These are phyloP conservation scores for Xestia rhomboidea DNA, from an alignment of 2,888 invertebrate species.

Conservation along the genomic window DNA sequence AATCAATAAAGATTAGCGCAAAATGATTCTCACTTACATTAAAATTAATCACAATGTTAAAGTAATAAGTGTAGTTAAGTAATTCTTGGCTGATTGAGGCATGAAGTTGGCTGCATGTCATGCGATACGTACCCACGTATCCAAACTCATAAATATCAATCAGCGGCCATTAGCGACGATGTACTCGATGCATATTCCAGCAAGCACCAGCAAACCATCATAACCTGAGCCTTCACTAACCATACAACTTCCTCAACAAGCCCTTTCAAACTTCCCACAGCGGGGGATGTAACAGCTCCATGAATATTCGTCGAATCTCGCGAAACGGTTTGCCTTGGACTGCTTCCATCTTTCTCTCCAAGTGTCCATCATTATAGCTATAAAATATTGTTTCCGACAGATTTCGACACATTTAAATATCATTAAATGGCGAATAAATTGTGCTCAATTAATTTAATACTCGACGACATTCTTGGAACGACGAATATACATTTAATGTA, in stretches of 20 bases:
- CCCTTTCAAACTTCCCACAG: background rate
- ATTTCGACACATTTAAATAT: conserved; percentile 55
- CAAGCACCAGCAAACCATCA: conserved; percentile 68
- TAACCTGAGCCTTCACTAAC: conserved; percentile 57
- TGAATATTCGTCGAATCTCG: conserved; percentile 56
- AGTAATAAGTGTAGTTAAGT: conserved; percentile 57
- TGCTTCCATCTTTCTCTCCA: conserved; percentile 68
- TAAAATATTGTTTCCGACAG: conserved; percentile 65
- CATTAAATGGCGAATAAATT: conserved; percentile 44
- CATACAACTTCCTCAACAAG: conserved; percentile 26
- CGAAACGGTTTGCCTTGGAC: conserved; percentile 72
- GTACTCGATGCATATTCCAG: conserved; percentile 70
- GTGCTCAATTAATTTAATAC: conserved; percentile 20
- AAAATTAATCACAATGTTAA: conserved; percentile 51
- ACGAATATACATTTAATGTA: conserved; percentile 27
- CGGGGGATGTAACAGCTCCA: conserved; percentile 54
- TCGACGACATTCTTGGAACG: conserved; percentile 29
- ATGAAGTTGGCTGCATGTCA: conserved; percentile 74
- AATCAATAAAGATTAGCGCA: conserved; percentile 20
- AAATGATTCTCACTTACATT: conserved; percentile 51
- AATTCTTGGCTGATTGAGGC: conserved; percentile 74
- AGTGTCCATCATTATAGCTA: conserved; percentile 61
- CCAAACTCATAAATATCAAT: conserved; percentile 86
- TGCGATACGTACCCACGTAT: conserved; percentile 78
- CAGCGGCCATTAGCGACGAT: conserved; percentile 68